Evolutionary conservation across 2,888 invertebrate species (phyloP).

Genomic region (Eristalis tenax): DNA sequence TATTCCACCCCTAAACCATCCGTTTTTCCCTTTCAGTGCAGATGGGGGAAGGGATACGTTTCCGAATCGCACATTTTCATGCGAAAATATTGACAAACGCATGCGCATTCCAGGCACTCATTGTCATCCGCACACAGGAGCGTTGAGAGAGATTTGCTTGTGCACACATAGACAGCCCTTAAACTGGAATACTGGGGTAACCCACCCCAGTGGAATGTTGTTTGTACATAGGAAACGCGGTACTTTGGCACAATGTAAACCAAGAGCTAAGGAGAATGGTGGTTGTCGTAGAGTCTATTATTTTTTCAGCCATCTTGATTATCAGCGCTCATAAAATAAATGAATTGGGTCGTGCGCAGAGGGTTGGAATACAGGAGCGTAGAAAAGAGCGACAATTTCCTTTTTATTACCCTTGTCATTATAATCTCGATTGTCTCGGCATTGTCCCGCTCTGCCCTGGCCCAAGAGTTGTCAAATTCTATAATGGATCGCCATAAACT

Average conservation of each 20-base stretch:
- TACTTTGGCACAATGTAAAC: slow-evolving; percentile 20
- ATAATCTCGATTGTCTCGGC: slow-evolving; percentile 67
- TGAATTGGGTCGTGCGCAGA: slow-evolving; percentile 57
- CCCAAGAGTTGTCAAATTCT: slow-evolving; percentile 47
- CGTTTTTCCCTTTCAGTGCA: background rate
- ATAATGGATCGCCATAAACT: slow-evolving; percentile 70
- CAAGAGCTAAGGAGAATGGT: background rate
- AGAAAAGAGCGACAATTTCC: slow-evolving; percentile 67
- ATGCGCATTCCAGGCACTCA: slow-evolving; percentile 45
- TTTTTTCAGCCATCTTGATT: slow-evolving; percentile 71
- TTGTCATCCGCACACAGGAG: slow-evolving; percentile 7
- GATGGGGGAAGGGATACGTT: background rate
- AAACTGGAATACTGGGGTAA: slow-evolving; percentile 30
- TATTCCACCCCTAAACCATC: slow-evolving; percentile 50
- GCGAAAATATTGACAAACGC: slow-evolving; percentile 65
- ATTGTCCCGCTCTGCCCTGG: slow-evolving; percentile 18
- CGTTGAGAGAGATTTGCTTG: slow-evolving; percentile 25
- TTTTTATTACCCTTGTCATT: slow-evolving; percentile 72
- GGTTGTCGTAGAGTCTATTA: slow-evolving; percentile 45
- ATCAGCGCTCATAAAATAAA: slow-evolving; percentile 71
- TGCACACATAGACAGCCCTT: slow-evolving; percentile 52
- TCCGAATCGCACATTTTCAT: slow-evolving; percentile 27
- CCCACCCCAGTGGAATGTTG: slow-evolving; percentile 34
- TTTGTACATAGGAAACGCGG: slow-evolving; percentile 49
- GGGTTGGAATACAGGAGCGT: slow-evolving; percentile 40